phyloP scores from a whole-genome alignment of 2,888 invertebrate genomes.

The Chymomyza caudatula region DNA sequence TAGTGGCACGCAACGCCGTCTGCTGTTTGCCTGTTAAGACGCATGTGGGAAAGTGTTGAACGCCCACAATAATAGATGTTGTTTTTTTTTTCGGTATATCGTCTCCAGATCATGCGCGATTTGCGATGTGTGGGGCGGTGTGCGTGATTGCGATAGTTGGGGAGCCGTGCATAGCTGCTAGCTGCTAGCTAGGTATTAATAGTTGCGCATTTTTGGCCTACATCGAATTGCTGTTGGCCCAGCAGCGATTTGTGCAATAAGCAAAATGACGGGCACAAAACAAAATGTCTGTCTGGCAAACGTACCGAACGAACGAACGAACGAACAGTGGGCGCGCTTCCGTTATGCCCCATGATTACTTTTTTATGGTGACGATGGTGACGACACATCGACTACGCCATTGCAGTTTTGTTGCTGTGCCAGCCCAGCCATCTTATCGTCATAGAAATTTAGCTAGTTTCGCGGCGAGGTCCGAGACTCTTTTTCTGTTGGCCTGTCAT shows the following conservation, averaged over 20 bases:
- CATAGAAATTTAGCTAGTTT: background rate
- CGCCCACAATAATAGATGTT: slow-evolving; percentile 75
- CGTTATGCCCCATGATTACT: slow-evolving; percentile 57
- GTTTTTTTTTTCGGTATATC: slow-evolving; percentile 28
- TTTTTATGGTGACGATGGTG: slow-evolving; percentile 10
- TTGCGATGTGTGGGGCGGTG: background rate
- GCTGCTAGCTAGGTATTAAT: too few species aligned
- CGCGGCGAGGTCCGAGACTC: background rate
- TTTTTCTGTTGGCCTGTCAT: slow-evolving; percentile 74
- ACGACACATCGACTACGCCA: background rate
- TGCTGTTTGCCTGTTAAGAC: slow-evolving; percentile 68
- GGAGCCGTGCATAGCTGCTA: too few species aligned
- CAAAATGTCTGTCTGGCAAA: slow-evolving; percentile 63
- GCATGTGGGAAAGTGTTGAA: slow-evolving; percentile 77
- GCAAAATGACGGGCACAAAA: slow-evolving; percentile 78
- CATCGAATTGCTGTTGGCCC: slow-evolving; percentile 58
- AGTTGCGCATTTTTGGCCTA: slow-evolving; percentile 23
- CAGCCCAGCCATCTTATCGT: slow-evolving; percentile 5
- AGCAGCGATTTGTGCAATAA: slow-evolving; percentile 74
- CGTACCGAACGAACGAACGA: slow-evolving; percentile 5
- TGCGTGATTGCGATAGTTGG: too few species aligned
- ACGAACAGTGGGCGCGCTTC: slow-evolving; percentile 47
- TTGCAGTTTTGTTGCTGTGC: slow-evolving; percentile 3
- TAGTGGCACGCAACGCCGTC: slow-evolving; percentile 28
- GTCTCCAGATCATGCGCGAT: background rate